Evolutionary conservation across 2,113 vertebrate species (phyloP), one percentile per base, ranked within the genome.

Genomic region (Pomatorhinus ruficollis): DNA sequence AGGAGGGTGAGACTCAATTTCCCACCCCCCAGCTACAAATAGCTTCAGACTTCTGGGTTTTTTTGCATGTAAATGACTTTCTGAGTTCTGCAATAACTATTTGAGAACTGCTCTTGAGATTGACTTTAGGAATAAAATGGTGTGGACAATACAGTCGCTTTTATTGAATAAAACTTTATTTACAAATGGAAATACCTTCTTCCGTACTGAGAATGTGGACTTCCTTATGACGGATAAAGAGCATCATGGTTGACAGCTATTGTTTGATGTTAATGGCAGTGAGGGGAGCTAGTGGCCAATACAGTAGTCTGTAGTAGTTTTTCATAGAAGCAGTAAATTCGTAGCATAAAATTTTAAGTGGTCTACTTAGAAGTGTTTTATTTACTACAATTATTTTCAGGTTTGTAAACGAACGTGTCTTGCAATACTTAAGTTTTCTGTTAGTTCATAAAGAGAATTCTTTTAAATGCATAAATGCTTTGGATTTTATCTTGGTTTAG

Each of bases 1-100:
- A 49, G 49, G 19, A 61, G 10, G 6, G 7, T 28, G 28, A 61
- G 42, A 57, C 28, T 78, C 17, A 30, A 1, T 63, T 52, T 10
- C 11, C 2, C 1, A 1, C 2, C 4, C 5, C 5, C 5, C 30
- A 52, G 5, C 15, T 13, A 15, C 31, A n/a, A 22, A 39, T 7
- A 60, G 6, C n/a, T 76, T 93, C 31, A 53, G 11, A n/a, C 60
- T 69, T 87, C 17, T 49, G 22, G 8, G 1, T 2, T 9, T 69
- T 52, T 49, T 74, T 57, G 44, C 21, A 25, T 74, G 13, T 64
- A 24, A 63, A 80, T 83, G 16, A 12, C 16, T 76, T 59, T 12
- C 2, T 81, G 7, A 54, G 11, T 57, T 91, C 53, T 82, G 33
- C 23, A 85, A 21, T 22, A 60, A 1, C 22, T 68, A 1, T 37